Base-by-base conservation (phyloP, 1,140 invertebrate species). In the Phortica variegata region DNA sequence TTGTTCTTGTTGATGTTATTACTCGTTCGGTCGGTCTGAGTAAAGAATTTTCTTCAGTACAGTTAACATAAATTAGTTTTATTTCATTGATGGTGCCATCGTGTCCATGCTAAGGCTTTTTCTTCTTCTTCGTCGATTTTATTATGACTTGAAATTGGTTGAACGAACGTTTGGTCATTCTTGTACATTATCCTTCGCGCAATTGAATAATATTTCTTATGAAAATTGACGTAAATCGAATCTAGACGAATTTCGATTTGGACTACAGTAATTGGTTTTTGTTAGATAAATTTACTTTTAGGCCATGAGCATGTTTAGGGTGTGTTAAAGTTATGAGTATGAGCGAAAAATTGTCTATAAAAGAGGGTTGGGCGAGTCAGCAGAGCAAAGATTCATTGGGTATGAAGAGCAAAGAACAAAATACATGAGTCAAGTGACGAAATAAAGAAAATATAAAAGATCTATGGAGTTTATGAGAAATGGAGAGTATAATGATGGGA, bases 61-160 rank as follows among this genome's bases (percentile, higher is more conserved):
- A n/a, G n/a, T n/a, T n/a, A n/a, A n/a, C 65, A 73, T 72, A 73
- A 73, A 73, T 73, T 69, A 58, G 58, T 65, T 63, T 72, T 72
- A 72, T 73, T 69, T 72, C 60, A 49, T 29, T 23, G 45, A 53
- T 43, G 57, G 50, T 61, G 60, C 56, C 49, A 53, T 63, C 53
- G 43, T 41, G 51, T 40, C 43, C 51, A n/a, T n/a, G 41, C 52
- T 38, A 44, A 41, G 15, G 40, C 23, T 38, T 34, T 31, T 20
- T 43, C 48, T 19, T 31, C 15, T 44, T 36, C 16, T 36, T 44
- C 38, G 48, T 43, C 6, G 16, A 10, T 13, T 3, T 9, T 26
- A 20, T 23, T 38, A 10, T 8, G 12, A 15, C 16, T 31, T 10
- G 49, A 40, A 41, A 13, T 46, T 29, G 48, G 19, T 33, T 31